Conservation (phyloP, 2,888 invertebrate genomes). For the Ischnura elegans region DNA sequence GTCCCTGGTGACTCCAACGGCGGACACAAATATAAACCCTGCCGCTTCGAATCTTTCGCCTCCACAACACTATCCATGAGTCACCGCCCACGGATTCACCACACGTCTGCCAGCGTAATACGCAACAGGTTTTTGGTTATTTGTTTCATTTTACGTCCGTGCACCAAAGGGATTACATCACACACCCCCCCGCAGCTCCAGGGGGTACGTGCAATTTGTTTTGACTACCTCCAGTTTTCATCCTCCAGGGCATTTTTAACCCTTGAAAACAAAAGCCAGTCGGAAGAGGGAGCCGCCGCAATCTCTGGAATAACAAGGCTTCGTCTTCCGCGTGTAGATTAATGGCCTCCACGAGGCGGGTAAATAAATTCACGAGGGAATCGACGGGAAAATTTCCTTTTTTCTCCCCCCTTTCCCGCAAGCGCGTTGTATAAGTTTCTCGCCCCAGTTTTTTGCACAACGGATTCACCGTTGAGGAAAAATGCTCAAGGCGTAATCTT, state of each 20-base stretch:
- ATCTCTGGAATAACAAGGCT: not conserved
- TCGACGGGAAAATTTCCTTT: not conserved
- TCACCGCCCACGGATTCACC: too few relatives aligned
- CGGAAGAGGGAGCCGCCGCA: not conserved
- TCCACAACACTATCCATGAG: too few relatives aligned
- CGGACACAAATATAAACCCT: too few relatives aligned
- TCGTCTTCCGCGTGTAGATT: constrained; percentile 22
- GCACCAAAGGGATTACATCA: not conserved
- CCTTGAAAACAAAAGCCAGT: not conserved
- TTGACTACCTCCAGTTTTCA: not conserved
- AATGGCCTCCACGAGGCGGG: not conserved
- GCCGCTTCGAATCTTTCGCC: too few relatives aligned
- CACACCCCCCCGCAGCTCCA: not conserved
- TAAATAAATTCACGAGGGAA: not conserved
- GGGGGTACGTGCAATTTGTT: constrained; percentile 14
- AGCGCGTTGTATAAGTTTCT: not conserved
- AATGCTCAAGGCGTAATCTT: too few relatives aligned
- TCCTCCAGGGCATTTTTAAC: not conserved
- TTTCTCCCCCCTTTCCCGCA: not conserved
- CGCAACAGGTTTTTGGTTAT: too few relatives aligned
- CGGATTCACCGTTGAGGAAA: too few relatives aligned
- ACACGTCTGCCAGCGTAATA: too few relatives aligned
- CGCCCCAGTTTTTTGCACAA: not conserved
- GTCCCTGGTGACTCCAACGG: too few relatives aligned
- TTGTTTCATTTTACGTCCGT: not conserved